Base-by-base conservation (phyloP, 2,113 vertebrate genomes). In the Nesogale talazaci region DNA sequence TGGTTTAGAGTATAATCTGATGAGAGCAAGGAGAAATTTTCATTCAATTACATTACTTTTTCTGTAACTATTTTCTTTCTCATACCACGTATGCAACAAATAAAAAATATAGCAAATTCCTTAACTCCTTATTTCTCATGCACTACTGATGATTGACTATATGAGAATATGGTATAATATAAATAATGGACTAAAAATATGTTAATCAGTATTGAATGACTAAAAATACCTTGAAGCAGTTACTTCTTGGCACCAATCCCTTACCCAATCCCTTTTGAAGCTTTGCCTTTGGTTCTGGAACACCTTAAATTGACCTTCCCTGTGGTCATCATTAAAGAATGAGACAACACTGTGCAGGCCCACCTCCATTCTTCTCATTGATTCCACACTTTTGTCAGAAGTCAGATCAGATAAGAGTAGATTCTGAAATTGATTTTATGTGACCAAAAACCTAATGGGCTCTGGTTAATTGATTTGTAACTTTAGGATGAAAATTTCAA, bases 31-130 rank as follows among this genome's bases (percentile, higher is more conserved):
- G 83, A 11, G 86, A 42, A 61, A 84, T 91, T 94, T 87, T 4
- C 52, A 67, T 63, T 84, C 17, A 61, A 22, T 75, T 81, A 77
- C 77, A 69, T 25, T 90, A 63, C 82, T 6, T 91, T 92, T 90
- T 91, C 23, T 77, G 36, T 52, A 34, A 74, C 10, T 8, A 52
- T 10, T 67, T 84, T 81, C 17, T 74, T 36, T 89, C 31, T 46
- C 17, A 89, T 22, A 3, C 23, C 19, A 83, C 9, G 34, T 83
- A 88, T 14, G 34, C 78, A 69, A 57, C 22, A 10, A 93, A 57
- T 67, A 63, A 29, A 88, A 70, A 59, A 31, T 20, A 67, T 29
- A 15, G 29, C n/a, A 16, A 52, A 59, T 34, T 65, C 3, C 38
- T 14, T 70, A 59, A 42, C 63, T 65, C n/a, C 22, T 91, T 38